These are phyloP conservation scores for Fukomys damarensis DNA, from an alignment of 2,113 vertebrate genomes.

Conservation along the genomic window DNA sequence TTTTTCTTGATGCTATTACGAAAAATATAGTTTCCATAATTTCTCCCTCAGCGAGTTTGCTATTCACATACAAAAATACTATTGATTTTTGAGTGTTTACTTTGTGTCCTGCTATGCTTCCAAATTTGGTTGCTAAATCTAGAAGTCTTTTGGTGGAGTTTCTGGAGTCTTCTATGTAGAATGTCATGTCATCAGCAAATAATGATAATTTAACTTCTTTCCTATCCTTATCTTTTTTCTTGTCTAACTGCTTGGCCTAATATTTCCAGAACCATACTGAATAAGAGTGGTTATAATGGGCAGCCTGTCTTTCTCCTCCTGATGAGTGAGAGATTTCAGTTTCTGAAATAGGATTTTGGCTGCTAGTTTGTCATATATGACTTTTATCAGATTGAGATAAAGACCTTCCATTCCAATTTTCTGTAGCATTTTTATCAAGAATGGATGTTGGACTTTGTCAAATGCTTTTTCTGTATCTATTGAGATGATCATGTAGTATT, in stretches of 20 bases:
- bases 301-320: neutral
- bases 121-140: neutral
- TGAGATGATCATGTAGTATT: neutral
- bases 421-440: neutral
- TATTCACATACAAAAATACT: neutral
- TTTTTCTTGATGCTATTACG: neutral
- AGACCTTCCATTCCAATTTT: neutral
- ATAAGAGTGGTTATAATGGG: neutral
- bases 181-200: no score
- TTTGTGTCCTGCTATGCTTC: neutral
- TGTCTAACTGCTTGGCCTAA: neutral
- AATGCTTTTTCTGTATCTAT: neutral
- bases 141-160: neutral
- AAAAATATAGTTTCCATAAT: neutral
- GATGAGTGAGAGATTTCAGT: neutral
- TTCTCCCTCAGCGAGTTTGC: neutral
- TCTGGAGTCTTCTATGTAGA: no score
- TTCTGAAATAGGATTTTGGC: neutral
- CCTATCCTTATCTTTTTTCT: neutral
- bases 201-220: neutral
- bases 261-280: neutral
- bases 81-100: neutral
- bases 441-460: neutral
- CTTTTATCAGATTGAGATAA: neutral
- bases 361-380: neutral